phyloP scores from a whole-genome alignment of 1,140 invertebrate genomes.

The Gonatopus flavifemur region DNA sequence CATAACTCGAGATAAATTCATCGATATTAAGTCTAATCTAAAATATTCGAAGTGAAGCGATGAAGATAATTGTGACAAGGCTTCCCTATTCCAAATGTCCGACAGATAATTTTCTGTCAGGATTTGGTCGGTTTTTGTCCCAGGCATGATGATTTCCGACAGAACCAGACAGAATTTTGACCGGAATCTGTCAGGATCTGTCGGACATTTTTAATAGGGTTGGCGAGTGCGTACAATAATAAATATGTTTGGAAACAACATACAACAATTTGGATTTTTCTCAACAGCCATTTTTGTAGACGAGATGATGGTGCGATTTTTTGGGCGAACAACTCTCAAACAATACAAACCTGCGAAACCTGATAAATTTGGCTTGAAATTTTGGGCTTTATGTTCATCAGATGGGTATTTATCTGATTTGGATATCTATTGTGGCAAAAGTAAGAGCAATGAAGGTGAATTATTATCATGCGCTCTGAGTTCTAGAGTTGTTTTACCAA shows the following conservation, averaged over 20 bases:
- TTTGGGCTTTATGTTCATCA: slow-evolving; percentile 38
- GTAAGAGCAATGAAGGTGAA: slow-evolving; percentile 4
- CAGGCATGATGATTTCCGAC: too few relatives aligned
- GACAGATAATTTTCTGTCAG: too few relatives aligned
- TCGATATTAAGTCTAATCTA: too few relatives aligned
- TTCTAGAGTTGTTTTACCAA: slow-evolving; percentile 12
- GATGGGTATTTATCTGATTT: slow-evolving; percentile 41
- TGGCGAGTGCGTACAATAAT: slow-evolving; percentile 29
- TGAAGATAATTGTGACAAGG: too few relatives aligned
- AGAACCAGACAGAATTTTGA: too few relatives aligned
- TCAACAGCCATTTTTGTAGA: slow-evolving; percentile 36
- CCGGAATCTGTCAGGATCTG: too few relatives aligned
- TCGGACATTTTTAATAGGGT: too few relatives aligned
- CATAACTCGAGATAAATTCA: too few relatives aligned
- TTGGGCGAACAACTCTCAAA: slow-evolving; percentile 43
- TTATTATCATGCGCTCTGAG: slow-evolving; percentile 12
- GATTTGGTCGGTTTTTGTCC: too few relatives aligned
- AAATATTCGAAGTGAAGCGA: too few relatives aligned
- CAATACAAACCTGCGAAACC: slow-evolving; percentile 49
- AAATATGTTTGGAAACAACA: slow-evolving; percentile 27
- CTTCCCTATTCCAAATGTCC: too few relatives aligned
- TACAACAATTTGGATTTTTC: slow-evolving; percentile 22
- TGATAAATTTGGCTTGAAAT: slow-evolving; percentile 41
- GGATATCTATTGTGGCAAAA: slow-evolving; percentile 44
- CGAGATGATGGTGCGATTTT: slow-evolving; percentile 46